These are phyloP conservation scores for Gryllus bimaculatus DNA, from an alignment of 1,140 invertebrate genomes.

Conservation along the genomic window DNA sequence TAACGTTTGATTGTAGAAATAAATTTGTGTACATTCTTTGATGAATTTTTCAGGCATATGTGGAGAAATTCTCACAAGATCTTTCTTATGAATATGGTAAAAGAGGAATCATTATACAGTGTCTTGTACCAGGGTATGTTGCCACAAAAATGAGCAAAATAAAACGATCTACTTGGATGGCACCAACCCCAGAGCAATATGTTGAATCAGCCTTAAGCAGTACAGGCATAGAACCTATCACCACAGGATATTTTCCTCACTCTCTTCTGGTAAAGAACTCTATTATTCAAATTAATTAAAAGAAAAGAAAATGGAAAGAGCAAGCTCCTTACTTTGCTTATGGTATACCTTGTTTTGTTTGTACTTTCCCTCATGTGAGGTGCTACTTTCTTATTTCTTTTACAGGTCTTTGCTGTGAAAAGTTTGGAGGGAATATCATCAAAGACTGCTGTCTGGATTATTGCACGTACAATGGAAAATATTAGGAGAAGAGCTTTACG, in stretches of 20 bases:
- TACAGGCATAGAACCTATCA: slow-evolving; percentile 59
- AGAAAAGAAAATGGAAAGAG: too few species aligned
- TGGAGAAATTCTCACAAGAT: slow-evolving; percentile 74
- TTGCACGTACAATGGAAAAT: slow-evolving; percentile 50
- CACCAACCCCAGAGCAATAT: slow-evolving; percentile 66
- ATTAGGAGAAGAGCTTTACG: slow-evolving; percentile 41
- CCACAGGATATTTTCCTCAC: slow-evolving; percentile 72
- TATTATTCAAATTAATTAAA: neutral
- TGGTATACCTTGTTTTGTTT: neutral
- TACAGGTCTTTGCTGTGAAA: slow-evolving; percentile 33
- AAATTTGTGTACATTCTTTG: too few species aligned
- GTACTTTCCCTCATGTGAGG: neutral
- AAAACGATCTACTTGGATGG: slow-evolving; percentile 63
- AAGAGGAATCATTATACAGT: slow-evolving; percentile 73
- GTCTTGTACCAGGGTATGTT: slow-evolving; percentile 78
- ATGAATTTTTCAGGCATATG: slow-evolving; percentile 51
- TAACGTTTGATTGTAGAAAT: too few species aligned
- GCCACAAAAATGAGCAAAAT: slow-evolving; percentile 91
- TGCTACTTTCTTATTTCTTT: neutral
- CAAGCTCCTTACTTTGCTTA: neutral
- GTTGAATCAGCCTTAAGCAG: slow-evolving; percentile 67
- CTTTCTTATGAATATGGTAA: slow-evolving; percentile 67
- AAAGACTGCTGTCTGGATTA: slow-evolving; percentile 44
- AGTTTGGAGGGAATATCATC: slow-evolving; percentile 40
- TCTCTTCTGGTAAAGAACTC: slow-evolving; percentile 44